A percentile compares a stretch with the other conserved stretches of the same genome.
These are phyloP conservation scores for Latrodectus elegans DNA, from an alignment of 2,888 invertebrate species.

Conservation along the genomic window DNA sequence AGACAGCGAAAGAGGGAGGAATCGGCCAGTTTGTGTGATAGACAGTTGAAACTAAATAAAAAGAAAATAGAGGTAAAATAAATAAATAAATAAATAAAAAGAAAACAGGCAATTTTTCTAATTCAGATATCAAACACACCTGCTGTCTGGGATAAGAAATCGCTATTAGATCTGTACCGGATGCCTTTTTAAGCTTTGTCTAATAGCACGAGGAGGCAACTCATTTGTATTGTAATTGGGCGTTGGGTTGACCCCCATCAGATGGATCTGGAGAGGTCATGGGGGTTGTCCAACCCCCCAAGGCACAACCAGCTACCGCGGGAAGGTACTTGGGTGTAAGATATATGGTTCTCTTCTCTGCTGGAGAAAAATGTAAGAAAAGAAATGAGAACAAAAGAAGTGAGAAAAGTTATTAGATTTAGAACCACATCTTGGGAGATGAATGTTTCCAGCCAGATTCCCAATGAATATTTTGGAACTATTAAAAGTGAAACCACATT, in stretches of 20 bases:
- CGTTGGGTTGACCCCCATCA: slow-evolving; percentile 8
- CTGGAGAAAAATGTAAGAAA: slow-evolving; percentile 14
- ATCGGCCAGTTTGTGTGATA: not conserved
- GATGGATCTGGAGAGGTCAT: slow-evolving; percentile 11
- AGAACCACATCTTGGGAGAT: no score
- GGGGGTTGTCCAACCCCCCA: slow-evolving; percentile 12
- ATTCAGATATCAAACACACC: slow-evolving; percentile 60
- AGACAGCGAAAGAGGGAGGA: no score
- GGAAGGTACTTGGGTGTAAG: slow-evolving; percentile 23
- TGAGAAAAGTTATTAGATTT: no score
- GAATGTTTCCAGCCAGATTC: no score
- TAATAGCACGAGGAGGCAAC: slow-evolving; percentile 25
- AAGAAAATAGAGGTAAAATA: not conserved
- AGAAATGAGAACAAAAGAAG: not conserved
- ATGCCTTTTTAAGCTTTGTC: slow-evolving; percentile 20
- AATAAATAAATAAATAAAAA: not conserved
- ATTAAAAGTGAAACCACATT: no score
- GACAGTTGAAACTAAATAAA: not conserved
- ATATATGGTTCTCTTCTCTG: slow-evolving; percentile 35
- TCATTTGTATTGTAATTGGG: slow-evolving; percentile 45
- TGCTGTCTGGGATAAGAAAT: slow-evolving; percentile 1
- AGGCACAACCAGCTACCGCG: not conserved
- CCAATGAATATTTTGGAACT: no score
- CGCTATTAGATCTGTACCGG: slow-evolving; percentile 17
- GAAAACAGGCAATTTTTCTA: slow-evolving; percentile 9